These are phyloP conservation scores for Trissolcus basalis DNA, from an alignment of 1,140 invertebrate species.

Conservation along the genomic window DNA sequence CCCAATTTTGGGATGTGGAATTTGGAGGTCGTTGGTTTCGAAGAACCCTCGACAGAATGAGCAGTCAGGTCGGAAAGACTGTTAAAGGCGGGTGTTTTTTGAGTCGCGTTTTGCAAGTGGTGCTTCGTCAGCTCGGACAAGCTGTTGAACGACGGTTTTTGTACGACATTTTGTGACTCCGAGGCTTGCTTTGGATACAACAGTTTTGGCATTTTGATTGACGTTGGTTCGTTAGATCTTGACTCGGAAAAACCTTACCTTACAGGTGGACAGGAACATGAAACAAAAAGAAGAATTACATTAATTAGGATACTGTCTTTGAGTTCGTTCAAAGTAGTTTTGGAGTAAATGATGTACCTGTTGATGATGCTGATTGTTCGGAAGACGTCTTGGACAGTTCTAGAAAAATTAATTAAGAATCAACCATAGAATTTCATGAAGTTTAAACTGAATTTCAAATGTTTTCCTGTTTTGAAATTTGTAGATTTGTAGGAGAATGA, in stretches of 20 bases:
- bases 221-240: constrained; percentile 21
- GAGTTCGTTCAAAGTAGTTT: no score
- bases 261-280: constrained; percentile 72
- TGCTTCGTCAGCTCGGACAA: constrained; percentile 67
- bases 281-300: constrained; percentile 71
- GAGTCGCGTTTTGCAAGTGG: constrained; percentile 65
- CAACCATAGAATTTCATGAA: no score
- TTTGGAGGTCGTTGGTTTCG: constrained; percentile 15
- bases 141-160: constrained; percentile 54
- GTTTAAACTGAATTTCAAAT: no score
- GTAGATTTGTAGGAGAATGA: no score
- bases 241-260: constrained; percentile 76
- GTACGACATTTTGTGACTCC: constrained; percentile 21
- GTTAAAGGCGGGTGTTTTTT: constrained; percentile 43
- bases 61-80: constrained; percentile 68
- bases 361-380: constrained; percentile 15
- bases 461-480: no score
- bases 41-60: constrained; percentile 68
- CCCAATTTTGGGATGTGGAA: constrained; percentile 28
- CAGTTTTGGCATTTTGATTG: constrained; percentile 60
- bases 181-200: constrained; percentile 53
- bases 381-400: background rate
- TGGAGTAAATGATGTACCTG: constrained; percentile 62
- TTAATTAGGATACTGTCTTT: constrained; percentile 26
- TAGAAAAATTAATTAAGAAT: no score